Evolutionary conservation across 2,113 vertebrate genomes (phyloP).

Genomic region (Neogale vison): DNA sequence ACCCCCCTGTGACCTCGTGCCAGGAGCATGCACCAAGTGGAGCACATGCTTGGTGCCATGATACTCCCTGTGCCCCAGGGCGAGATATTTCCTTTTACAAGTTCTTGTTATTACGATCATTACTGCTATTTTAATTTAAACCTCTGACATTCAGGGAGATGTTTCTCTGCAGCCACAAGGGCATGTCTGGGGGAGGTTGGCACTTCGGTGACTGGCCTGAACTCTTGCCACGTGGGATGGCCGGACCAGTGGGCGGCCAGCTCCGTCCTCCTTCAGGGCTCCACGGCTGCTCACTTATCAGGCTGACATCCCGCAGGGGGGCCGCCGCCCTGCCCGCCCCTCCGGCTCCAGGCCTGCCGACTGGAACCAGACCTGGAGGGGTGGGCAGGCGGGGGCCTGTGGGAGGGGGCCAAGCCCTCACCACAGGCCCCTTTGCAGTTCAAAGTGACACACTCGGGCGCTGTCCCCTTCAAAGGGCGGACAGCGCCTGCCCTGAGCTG

Average conservation of each 20-base stretch:
- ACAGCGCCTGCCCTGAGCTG: slow-evolving; percentile 75
- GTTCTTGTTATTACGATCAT: not conserved
- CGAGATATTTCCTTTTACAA: slow-evolving; percentile 4
- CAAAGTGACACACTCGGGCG: slow-evolving; percentile 85
- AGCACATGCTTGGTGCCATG: not conserved
- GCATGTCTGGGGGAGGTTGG: slow-evolving; percentile 77
- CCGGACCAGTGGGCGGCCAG: slow-evolving; percentile 70
- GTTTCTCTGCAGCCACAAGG: slow-evolving; percentile 58
- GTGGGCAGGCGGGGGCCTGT: slow-evolving; percentile 67
- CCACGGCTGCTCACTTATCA: slow-evolving; percentile 91
- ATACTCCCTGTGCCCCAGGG: not conserved
- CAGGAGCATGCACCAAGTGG: too few species aligned
- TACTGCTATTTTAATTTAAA: slow-evolving; percentile 44
- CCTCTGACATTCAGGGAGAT: not conserved
- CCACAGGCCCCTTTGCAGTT: slow-evolving; percentile 86
- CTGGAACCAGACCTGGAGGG: slow-evolving; percentile 82
- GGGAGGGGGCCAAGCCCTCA: slow-evolving; percentile 77
- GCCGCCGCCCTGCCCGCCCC: slow-evolving; percentile 81
- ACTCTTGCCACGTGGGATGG: slow-evolving; percentile 49
- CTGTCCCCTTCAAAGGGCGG: slow-evolving; percentile 85
- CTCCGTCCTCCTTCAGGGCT: slow-evolving; percentile 82
- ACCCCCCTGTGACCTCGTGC: not conserved
- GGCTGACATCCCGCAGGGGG: slow-evolving; percentile 93
- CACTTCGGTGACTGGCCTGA: slow-evolving; percentile 73
- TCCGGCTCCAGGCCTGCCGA: slow-evolving; percentile 87